Evolutionary conservation across 2,888 invertebrate species (phyloP).

Genomic region (Zaprionus lineosus): DNA sequence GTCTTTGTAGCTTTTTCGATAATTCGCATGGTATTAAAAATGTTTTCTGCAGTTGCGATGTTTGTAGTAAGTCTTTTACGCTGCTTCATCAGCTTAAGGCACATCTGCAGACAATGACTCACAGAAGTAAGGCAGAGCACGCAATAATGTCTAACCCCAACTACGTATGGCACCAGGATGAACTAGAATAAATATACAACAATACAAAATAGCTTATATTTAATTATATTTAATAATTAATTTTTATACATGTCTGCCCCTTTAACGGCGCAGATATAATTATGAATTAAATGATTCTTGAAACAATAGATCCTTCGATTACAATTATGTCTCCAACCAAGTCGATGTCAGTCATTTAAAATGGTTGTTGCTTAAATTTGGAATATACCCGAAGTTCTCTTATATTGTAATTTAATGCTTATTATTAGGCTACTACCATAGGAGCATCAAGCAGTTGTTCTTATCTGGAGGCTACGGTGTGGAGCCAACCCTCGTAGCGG

Average conservation of each 20-base stretch:
- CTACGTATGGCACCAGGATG: conserved; percentile 2
- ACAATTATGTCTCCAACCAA: no score
- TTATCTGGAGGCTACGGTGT: no score
- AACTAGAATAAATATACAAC: conserved; percentile 7
- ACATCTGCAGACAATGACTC: conserved; percentile 77
- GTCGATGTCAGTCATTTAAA: no score
- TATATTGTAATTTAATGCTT: neutral
- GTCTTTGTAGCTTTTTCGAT: neutral
- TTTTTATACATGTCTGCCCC: no score
- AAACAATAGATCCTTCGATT: no score
- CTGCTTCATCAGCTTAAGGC: conserved; percentile 80
- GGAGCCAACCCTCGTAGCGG: conserved; percentile 28
- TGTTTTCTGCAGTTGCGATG: conserved; percentile 61
- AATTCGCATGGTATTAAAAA: no score
- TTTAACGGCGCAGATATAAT: no score
- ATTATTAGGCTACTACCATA: conserved; percentile 19
- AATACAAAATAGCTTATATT: neutral
- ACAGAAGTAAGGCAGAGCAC: conserved; percentile 72
- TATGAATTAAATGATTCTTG: no score
- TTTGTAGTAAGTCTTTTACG: conserved; percentile 79
- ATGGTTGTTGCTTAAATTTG: no score
- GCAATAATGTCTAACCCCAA: conserved; percentile 8
- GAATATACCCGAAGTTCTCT: no score
- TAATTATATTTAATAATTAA: neutral
- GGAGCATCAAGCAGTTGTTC: conserved; percentile 5